Base-by-base conservation (phyloP, 2,113 vertebrate genomes). In the Bufo bufo region DNA sequence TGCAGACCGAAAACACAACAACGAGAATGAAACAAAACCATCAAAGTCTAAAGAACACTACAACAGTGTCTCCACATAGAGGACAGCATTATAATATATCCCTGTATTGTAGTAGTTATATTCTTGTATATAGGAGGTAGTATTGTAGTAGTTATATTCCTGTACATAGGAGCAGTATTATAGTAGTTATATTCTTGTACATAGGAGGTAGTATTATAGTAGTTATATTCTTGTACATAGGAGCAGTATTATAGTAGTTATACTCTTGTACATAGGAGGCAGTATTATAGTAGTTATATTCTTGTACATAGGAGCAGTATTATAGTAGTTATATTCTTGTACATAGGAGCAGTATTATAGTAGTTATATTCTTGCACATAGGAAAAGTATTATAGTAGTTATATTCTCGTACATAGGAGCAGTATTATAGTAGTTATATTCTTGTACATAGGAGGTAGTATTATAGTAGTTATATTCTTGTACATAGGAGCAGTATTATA, bases 261-360 rank as follows among this genome's bases (percentile, higher is more conserved):
- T 69, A 61, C 19, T 61, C 59, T 61, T 61, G 59, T 61, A 61
- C 17, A 61, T 61, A 61, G 59, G 59, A 6, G 1, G 16, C 23
- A 69, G 65, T 69, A 69, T 69, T 69, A 74, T 74, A 74, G 71
- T 74, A 74, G 71, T 74, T 74, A 74, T 74, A 74, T 74, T 74
- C 71, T 74, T 74, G 71, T 74, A 74, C 4, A 74, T 74, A 74
- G 71, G 71, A 4, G 71, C 43, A 74, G 71, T 74, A 74, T 74
- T 74, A 74, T 74, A 74, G 71, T 74, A 74, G 33, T 47, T 74
- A 74, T 74, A 74, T 74, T 74, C 71, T 74, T 74, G 71, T 74
- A 74, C 1, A 74, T 74, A 47, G 33, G 33, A 16, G 43, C 13
- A 74, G 33, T 74, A 47, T 74, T 74, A 74, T 74, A 74, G n/a